A percentile compares a stretch with the other conserved stretches of the same genome.
Conservation (phyloP, 2,888 invertebrate species). For the Pinctada fucata region DNA sequence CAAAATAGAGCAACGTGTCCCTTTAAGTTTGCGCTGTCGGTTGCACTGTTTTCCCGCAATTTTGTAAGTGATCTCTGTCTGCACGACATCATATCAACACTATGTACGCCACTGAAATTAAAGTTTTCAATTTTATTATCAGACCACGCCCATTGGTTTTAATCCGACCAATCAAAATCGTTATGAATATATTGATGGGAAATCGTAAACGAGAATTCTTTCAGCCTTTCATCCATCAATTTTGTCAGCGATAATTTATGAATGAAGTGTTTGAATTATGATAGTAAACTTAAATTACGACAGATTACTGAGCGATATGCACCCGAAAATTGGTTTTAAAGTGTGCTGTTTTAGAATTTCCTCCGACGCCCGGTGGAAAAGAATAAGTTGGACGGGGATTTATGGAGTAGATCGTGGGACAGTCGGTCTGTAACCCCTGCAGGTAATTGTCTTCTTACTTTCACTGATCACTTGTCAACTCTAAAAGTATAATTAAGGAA, state of each 20-base stretch:
- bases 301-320: background rate
- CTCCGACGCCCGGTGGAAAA: background rate
- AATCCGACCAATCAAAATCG: background rate
- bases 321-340: background rate
- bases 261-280: background rate
- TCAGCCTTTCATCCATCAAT: background rate
- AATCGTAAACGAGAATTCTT: background rate
- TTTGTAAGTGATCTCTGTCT: no score
- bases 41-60: no score
- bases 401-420: no score
- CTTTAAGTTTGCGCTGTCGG: no score
- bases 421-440: no score
- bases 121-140: constrained; percentile 1
- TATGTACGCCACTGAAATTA: background rate
- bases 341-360: background rate
- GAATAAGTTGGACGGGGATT: no score
- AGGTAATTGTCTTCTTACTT: no score
- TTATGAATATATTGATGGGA: background rate
- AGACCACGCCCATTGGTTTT: background rate
- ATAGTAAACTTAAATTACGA: background rate
- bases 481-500: no score
- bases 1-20: no score
- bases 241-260: background rate
- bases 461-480: no score
- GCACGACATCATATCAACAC: no score